A percentile compares a stretch with the other conserved stretches of the same genome.
These are phyloP conservation scores for Onychorhynchus coronatus DNA, from an alignment of 2,113 vertebrate genomes.

Conservation along the genomic window DNA sequence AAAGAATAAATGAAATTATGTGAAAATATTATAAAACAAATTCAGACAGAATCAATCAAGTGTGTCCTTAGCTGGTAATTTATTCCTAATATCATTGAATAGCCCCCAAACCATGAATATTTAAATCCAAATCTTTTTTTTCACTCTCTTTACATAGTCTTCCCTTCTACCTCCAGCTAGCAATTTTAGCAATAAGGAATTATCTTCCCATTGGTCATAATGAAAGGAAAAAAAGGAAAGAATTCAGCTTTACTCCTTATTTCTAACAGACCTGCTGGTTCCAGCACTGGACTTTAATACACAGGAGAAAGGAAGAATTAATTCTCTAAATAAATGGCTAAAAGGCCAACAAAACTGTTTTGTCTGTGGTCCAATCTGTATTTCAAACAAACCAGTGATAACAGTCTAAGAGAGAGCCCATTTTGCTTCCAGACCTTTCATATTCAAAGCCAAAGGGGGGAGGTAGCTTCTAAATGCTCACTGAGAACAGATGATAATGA, in stretches of 20 bases:
- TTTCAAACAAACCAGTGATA: constrained; percentile 1
- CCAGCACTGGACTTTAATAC: neutral
- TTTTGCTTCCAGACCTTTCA: constrained; percentile 15
- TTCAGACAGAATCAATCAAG: constrained; percentile 56
- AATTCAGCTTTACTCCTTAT: neutral
- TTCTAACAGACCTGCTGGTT: neutral
- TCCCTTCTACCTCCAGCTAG: constrained; percentile 33
- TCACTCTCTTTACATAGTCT: constrained; percentile 17
- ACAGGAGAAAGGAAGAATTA: constrained; percentile 7
- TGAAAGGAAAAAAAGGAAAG: neutral
- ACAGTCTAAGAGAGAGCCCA: neutral
- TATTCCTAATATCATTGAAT: constrained; percentile 67
- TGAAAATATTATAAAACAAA: constrained; percentile 70
- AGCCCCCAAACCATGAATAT: constrained; percentile 55
- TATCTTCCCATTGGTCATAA: neutral
- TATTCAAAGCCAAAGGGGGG: neutral
- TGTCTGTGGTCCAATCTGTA: neutral
- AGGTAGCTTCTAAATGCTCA: neutral
- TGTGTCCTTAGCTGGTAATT: constrained; percentile 63
- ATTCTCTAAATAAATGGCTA: constrained; percentile 5
- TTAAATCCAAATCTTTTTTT: constrained; percentile 47
- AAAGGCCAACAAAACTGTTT: neutral
- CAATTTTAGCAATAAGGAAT: constrained; percentile 24
- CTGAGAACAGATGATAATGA: neutral
- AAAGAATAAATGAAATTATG: constrained; percentile 49